A percentile compares a stretch with the other conserved stretches of the same genome.
These are phyloP conservation scores for Drosophila borealis DNA, from an alignment of 2,888 invertebrate species.

Conservation along the genomic window DNA sequence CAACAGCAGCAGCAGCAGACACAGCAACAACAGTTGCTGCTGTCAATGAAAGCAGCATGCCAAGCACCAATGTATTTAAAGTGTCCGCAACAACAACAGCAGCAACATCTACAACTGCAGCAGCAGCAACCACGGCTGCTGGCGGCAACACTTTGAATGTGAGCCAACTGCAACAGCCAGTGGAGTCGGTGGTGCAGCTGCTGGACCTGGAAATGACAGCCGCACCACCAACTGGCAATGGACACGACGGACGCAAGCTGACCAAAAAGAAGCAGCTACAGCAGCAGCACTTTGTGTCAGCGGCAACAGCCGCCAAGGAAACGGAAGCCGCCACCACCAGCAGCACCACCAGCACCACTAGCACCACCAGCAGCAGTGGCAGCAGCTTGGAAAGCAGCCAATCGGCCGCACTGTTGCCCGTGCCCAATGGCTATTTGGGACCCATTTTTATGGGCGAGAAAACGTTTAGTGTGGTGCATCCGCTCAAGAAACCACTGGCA, in stretches of 20 bases:
- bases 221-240: conserved; percentile 61
- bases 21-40: conserved; percentile 26
- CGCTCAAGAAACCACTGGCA: conserved; percentile 50
- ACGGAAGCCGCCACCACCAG: conserved; percentile 1
- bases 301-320: conserved; percentile 20
- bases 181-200: conserved; percentile 64
- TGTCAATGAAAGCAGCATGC: conserved; percentile 7
- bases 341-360: conserved; percentile 4
- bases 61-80: neutral
- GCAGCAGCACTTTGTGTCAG: conserved; percentile 75
- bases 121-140: conserved; percentile 1
- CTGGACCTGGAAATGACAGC: conserved; percentile 71
- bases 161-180: conserved; percentile 4
- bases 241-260: conserved; percentile 84
- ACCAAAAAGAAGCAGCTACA: conserved; percentile 83
- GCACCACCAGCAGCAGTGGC: conserved; percentile 10
- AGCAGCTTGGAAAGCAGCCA: conserved; percentile 13
- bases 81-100: conserved; percentile 5
- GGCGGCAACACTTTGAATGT: conserved; percentile 43
- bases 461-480: conserved; percentile 76
- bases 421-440: conserved; percentile 82
- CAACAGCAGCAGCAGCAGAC: neutral
- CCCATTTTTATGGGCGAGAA: conserved; percentile 83
- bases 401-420: conserved; percentile 48
- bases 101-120: conserved; percentile 6